Percentiles rank a stretch among this genome's conserved stretches.
Evolutionary conservation across 2,888 invertebrate genomes (phyloP).

Genomic region (Erebia ligea): DNA sequence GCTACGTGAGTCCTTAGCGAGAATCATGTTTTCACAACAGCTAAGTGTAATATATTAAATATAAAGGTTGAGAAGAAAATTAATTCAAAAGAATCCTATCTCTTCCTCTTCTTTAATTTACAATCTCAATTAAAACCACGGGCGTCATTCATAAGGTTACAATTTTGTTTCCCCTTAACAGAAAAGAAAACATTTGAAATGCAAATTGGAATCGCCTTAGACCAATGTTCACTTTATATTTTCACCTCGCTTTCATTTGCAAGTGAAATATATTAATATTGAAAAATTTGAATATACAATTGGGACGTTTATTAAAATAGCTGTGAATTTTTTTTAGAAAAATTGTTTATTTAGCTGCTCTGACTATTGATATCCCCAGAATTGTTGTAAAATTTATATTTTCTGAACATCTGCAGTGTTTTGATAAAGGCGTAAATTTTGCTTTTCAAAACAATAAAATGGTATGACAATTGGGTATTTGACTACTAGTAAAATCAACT

Average conservation of each 20-base stretch:
- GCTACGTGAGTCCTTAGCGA: too few species aligned
- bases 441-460: too few species aligned
- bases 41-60: background rate
- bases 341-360: background rate
- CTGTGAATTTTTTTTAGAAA: background rate
- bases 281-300: slow-evolving; percentile 50
- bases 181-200: slow-evolving; percentile 68
- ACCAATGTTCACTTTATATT: slow-evolving; percentile 54
- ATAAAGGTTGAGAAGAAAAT: background rate
- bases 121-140: slow-evolving; percentile 47
- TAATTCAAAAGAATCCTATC: background rate
- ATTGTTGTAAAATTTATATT: too few species aligned
- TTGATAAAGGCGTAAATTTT: too few species aligned
- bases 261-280: slow-evolving; percentile 22
- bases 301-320: slow-evolving; percentile 32
- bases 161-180: slow-evolving; percentile 58
- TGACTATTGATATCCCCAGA: too few species aligned
- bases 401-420: too few species aligned
- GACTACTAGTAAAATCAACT: too few species aligned
- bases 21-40: background rate
- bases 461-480: too few species aligned
- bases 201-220: slow-evolving; percentile 66
- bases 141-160: slow-evolving; percentile 57
- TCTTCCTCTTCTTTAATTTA: background rate
- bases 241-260: slow-evolving; percentile 20